These are phyloP conservation scores for Cydia pomonella DNA, from an alignment of 1,140 invertebrate species.

Conservation along the genomic window DNA sequence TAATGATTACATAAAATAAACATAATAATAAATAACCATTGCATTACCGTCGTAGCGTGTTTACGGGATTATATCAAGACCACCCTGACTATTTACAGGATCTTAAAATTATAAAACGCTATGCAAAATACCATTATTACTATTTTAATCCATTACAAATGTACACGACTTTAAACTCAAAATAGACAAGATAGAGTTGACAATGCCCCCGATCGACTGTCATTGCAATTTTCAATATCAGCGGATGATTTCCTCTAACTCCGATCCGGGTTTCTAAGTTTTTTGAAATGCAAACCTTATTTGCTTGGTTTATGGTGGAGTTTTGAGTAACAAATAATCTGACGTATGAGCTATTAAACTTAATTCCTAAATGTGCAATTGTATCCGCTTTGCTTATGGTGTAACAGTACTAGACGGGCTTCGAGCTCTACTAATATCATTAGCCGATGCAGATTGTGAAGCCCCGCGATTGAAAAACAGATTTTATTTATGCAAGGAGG, in stretches of 20 bases:
- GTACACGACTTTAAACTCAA: conserved; percentile 10
- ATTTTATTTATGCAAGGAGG: conserved; percentile 6
- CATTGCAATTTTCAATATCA: not conserved
- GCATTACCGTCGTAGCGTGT: not conserved
- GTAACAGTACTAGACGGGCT: conserved; percentile 24
- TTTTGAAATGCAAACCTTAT: not conserved
- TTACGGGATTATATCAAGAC: not conserved
- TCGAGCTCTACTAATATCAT: conserved; percentile 25
- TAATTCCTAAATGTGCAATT: not conserved
- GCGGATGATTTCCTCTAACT: not conserved
- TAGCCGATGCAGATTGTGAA: conserved; percentile 23
- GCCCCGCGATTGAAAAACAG: conserved; percentile 13
- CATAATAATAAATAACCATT: not conserved
- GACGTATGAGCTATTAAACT: not conserved
- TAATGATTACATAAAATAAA: no score
- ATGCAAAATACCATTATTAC: conserved; percentile 8
- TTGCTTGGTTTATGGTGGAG: not conserved
- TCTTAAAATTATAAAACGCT: conserved; percentile 6
- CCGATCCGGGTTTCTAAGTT: not conserved
- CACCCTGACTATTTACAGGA: not conserved
- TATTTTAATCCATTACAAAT: not conserved
- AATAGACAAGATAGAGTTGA: not conserved
- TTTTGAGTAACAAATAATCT: not conserved
- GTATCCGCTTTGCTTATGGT: conserved; percentile 7
- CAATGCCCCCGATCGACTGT: not conserved